Evolutionary conservation across 2,888 invertebrate genomes (phyloP), one percentile per base, ranked within the genome.

Genomic region (Smittia aterrima): DNA sequence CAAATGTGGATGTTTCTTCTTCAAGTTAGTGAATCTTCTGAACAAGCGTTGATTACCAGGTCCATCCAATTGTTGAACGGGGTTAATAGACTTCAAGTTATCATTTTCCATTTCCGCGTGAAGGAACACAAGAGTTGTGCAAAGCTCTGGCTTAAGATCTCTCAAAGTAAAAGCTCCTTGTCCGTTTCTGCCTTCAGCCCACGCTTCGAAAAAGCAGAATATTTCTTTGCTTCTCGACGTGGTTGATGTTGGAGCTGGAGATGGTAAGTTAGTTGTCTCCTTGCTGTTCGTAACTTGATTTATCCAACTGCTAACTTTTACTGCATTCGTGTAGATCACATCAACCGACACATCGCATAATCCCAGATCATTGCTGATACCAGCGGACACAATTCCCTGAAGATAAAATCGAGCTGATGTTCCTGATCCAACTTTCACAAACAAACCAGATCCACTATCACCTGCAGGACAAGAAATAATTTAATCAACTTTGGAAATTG

Each of bases 1-100:
- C 41, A 85, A 75, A 58, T 81, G 79, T 1, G 83, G 82, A 78
- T 84, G 38, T n/a, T 27, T 32, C 9, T 62, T 40, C n/a, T 72
- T 72, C 7, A 72, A 24, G 1, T 16, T 11, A n/a, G 20, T 62
- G 11, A 72, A 62, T 24, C 22, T 11, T 24, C 20, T 58, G 32
- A 38, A 72, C 1, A 32, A 16, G n/a, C 20, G 25, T 2, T 20
- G 13, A 2, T 40, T 54, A 24, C 16, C 20, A 32, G 53, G 25
- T 13, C 32, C 58, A 20, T 38, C 32, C 16, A 62, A 13, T n/a
- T 62, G 16, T 1, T 20, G 22, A 11, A 20, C n/a, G 0, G 13
- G 25, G 24, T 27, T 54, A 6, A 9, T 9, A n/a, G 58, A 11
- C 20, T 72, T 62, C 1, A 72, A n/a, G 22, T n/a, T 64, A 27